phyloP scores from a whole-genome alignment of 2,888 invertebrate genomes.

The Balanococcus diminutus region DNA sequence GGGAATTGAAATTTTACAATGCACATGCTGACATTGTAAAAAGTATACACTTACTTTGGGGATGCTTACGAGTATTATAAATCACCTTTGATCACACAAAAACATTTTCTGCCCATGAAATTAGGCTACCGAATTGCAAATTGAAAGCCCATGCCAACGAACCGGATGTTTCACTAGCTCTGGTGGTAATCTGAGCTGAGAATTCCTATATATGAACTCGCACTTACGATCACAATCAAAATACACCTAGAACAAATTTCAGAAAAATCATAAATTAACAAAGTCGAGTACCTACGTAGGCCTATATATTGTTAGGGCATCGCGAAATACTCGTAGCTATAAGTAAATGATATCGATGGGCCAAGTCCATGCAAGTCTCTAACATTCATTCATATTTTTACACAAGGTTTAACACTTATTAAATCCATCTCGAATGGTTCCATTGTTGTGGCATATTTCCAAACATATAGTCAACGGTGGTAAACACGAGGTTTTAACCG shows the following conservation, averaged over 20 bases:
- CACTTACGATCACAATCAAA: too few relatives aligned
- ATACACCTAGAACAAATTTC: too few relatives aligned
- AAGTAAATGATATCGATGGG: neutral
- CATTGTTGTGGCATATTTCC: neutral
- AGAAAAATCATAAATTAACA: too few relatives aligned
- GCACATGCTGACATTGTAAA: neutral
- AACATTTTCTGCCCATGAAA: neutral
- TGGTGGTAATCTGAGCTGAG: too few relatives aligned
- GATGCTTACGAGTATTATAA: neutral
- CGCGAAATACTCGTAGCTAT: too few relatives aligned
- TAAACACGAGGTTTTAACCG: slow-evolving; percentile 17
- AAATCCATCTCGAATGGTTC: neutral
- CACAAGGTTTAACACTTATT: slow-evolving; percentile 23
- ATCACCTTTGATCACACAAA: neutral
- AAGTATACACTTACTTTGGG: neutral
- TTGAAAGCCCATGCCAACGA: neutral
- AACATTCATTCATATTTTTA: slow-evolving; percentile 18
- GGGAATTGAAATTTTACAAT: neutral
- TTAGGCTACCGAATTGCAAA: neutral
- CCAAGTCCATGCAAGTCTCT: neutral
- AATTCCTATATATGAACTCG: too few relatives aligned
- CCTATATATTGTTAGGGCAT: too few relatives aligned
- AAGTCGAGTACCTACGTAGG: too few relatives aligned
- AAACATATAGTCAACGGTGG: neutral
- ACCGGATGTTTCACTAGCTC: neutral